These are phyloP conservation scores for Myiagra hebetior DNA, from an alignment of 2,113 vertebrate species.

Conservation along the genomic window DNA sequence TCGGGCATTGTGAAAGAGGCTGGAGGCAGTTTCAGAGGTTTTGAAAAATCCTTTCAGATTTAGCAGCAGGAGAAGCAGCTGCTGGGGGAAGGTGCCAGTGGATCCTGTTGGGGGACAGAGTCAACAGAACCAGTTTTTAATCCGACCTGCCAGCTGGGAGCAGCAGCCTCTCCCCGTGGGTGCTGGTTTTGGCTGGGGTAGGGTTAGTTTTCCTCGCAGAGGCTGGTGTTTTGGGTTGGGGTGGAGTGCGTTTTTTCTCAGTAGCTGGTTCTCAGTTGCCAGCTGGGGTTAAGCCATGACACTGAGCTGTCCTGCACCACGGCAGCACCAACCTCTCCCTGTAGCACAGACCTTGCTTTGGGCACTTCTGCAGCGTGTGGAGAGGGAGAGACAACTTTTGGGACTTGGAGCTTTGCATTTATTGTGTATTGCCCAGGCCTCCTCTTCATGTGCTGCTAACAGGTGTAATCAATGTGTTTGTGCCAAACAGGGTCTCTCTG, in stretches of 20 bases:
- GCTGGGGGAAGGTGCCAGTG: neutral
- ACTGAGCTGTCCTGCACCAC: rapidly evolving
- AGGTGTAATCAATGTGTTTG: rapidly evolving
- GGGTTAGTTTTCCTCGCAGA: neutral
- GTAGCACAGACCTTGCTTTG: rapidly evolving
- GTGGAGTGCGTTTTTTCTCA: neutral
- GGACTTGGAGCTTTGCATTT: neutral
- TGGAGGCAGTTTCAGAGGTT: neutral
- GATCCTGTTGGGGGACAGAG: neutral
- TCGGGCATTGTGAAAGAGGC: neutral
- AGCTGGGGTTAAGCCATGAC: neutral
- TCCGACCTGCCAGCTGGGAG: neutral
- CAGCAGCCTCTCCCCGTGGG: neutral
- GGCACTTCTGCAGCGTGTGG: rapidly evolving
- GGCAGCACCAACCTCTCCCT: neutral
- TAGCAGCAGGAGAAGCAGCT: neutral
- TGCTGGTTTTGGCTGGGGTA: neutral
- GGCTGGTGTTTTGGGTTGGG: rapidly evolving
- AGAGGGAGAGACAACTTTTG: rapidly evolving
- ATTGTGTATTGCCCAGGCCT: neutral
- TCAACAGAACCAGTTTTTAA: rapidly evolving
- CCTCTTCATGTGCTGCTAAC: rapidly evolving
- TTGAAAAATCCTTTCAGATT: neutral
- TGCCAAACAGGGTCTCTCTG: neutral
- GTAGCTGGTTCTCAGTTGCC: neutral